Percentiles rank a stretch among this genome's conserved stretches.
phyloP scores from a whole-genome alignment of 1,140 invertebrate species.

The Drosophila insularis region DNA sequence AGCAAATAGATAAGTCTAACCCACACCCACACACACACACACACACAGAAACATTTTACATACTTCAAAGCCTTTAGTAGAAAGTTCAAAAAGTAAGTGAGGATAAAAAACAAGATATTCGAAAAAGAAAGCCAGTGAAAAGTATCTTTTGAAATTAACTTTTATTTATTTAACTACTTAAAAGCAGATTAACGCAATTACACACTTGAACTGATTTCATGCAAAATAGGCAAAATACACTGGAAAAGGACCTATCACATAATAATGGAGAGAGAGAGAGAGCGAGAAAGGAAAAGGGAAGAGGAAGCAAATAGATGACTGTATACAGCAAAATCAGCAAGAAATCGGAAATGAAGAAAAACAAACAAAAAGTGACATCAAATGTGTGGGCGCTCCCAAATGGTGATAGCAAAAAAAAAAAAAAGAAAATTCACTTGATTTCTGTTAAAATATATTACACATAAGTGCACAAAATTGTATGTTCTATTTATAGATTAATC shows the following conservation, averaged over 20 bases:
- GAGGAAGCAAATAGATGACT: conserved; percentile 16
- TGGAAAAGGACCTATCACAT: not conserved
- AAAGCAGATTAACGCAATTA: conserved; percentile 82
- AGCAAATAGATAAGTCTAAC: conserved; percentile 28
- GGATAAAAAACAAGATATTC: conserved; percentile 3
- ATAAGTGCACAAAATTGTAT: too few species aligned
- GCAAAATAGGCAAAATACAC: conserved; percentile 33
- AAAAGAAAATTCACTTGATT: too few species aligned
- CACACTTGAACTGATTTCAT: conserved; percentile 79
- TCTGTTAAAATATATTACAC: too few species aligned
- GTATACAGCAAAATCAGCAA: conserved; percentile 14
- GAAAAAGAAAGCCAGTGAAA: conserved; percentile 52
- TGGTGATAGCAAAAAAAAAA: not conserved
- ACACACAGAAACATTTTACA: conserved; percentile 26
- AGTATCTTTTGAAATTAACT: conserved; percentile 78
- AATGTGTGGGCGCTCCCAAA: not conserved
- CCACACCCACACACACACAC: conserved; percentile 15
- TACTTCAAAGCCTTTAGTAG: conserved; percentile 55
- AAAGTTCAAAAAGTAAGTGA: conserved; percentile 45
- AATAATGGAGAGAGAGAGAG: not conserved
- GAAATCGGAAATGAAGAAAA: conserved; percentile 3
- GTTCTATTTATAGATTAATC: too few species aligned
- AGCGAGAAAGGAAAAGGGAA: too few species aligned
- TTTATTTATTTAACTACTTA: conserved; percentile 82
- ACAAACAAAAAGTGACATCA: conserved; percentile 1